Conservation (phyloP, 2,888 invertebrate species). For the Ormyrus thymus region DNA sequence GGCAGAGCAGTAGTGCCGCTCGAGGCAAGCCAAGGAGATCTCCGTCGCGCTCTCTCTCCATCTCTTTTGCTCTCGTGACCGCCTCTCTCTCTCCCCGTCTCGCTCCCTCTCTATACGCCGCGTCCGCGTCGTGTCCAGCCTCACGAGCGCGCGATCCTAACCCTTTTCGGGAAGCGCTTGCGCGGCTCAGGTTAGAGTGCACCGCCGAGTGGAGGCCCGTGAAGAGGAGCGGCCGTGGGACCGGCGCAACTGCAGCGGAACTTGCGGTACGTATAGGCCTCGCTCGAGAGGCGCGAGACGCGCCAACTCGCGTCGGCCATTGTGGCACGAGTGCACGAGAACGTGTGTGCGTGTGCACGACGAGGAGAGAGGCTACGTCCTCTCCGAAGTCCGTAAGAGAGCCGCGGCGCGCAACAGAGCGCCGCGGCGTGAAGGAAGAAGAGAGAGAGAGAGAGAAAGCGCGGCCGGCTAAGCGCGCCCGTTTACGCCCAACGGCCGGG, state of each 20-base stretch:
- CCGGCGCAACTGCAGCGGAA: not conserved
- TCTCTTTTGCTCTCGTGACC: not conserved
- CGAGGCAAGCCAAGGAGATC: too few species aligned
- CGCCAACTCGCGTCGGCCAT: too few species aligned
- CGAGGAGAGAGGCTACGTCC: too few species aligned
- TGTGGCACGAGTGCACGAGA: too few species aligned
- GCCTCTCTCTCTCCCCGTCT: not conserved
- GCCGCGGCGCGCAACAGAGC: too few species aligned
- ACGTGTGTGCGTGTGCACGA: too few species aligned
- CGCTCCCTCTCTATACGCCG: not conserved
- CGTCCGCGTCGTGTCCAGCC: not conserved
- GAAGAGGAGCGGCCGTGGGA: too few species aligned
- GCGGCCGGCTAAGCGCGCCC: constrained; percentile 9
- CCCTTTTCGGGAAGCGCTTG: too few species aligned
- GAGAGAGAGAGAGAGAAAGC: not conserved
- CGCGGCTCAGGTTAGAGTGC: too few species aligned
- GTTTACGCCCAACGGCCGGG: constrained; percentile 26
- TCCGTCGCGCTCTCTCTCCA: not conserved
- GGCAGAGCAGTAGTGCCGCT: not conserved
- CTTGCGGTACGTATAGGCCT: not conserved
- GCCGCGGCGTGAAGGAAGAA: constrained; percentile 14
- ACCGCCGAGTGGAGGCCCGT: too few species aligned
- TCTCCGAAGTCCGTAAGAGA: too few species aligned
- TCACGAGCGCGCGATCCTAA: not conserved
- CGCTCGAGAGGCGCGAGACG: not conserved